Percentiles rank a stretch among this genome's conserved stretches.
Evolutionary conservation across 2,113 vertebrate species (phyloP).

Genomic region (Tachysurus fulvidraco): DNA sequence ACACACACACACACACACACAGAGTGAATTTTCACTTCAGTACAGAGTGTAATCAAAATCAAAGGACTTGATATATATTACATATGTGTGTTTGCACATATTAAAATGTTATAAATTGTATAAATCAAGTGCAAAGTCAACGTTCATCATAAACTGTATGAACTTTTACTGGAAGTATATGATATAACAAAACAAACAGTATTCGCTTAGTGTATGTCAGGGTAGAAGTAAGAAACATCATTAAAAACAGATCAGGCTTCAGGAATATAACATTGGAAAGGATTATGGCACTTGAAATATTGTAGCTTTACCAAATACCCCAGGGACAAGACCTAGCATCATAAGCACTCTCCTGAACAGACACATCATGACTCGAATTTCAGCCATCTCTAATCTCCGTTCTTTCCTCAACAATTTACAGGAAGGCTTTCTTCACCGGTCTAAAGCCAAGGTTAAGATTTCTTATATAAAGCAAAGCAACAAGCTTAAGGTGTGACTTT

Average conservation of each 20-base stretch:
- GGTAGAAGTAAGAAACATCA: background rate
- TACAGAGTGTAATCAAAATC: background rate
- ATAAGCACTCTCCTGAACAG: background rate
- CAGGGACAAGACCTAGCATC: background rate
- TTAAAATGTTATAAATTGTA: too few species aligned
- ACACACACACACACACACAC: constrained; percentile 7
- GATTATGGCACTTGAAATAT: background rate
- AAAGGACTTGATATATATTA: background rate
- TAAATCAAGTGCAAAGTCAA: background rate
- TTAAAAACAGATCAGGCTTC: background rate
- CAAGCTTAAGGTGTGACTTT: constrained; percentile 11
- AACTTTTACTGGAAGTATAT: background rate
- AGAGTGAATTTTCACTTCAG: background rate
- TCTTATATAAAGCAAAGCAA: background rate
- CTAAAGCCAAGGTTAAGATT: constrained; percentile 11
- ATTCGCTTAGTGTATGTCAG: background rate
- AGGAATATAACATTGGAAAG: background rate
- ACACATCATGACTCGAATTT: background rate
- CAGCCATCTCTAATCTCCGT: background rate
- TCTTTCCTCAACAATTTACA: constrained; percentile 8
- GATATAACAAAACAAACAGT: background rate
- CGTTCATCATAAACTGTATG: background rate
- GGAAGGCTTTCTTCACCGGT: background rate
- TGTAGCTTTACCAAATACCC: background rate
- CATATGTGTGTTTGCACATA: too few species aligned